A percentile compares a stretch with the other conserved stretches of the same genome.
phyloP scores from a whole-genome alignment of 2,113 vertebrate genomes.

The Pao palembangensis region DNA sequence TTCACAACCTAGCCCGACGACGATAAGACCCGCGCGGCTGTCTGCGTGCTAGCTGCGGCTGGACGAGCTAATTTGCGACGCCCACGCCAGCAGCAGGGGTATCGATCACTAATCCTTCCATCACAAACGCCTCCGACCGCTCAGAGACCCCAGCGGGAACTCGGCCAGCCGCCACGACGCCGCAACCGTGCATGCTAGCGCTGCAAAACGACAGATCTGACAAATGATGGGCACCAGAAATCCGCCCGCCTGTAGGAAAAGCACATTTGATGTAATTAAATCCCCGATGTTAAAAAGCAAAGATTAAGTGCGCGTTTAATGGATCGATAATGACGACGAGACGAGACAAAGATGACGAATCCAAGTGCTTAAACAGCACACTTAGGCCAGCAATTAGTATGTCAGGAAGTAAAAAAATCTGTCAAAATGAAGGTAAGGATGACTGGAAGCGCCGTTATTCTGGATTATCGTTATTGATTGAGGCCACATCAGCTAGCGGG shows the following conservation, averaged over 20 bases:
- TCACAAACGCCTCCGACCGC: constrained; percentile 48
- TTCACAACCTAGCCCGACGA: too few relatives aligned
- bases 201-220: neutral
- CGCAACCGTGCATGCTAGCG: too few relatives aligned
- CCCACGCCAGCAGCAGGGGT: constrained; percentile 29
- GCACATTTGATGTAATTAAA: constrained; percentile 54
- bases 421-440: constrained; percentile 52
- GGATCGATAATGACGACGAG: constrained; percentile 64
- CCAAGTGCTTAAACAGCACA: constrained; percentile 54
- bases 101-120: constrained; percentile 55
- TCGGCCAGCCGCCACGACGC: neutral
- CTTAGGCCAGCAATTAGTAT: constrained; percentile 61
- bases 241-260: neutral
- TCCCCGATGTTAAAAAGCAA: constrained; percentile 47
- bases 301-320: constrained; percentile 59
- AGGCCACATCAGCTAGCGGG: constrained; percentile 28
- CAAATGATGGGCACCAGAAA: constrained; percentile 27
- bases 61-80: constrained; percentile 56
- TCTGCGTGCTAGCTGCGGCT: constrained; percentile 4
- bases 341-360: constrained; percentile 64
- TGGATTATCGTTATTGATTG: constrained; percentile 61
- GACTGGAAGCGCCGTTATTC: constrained; percentile 46
- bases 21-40: neutral
- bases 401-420: constrained; percentile 37
- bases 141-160: constrained; percentile 25